phyloP scores from a whole-genome alignment of 2,797 vertebrate genomes.

The Gymnothorax reevesii region DNA sequence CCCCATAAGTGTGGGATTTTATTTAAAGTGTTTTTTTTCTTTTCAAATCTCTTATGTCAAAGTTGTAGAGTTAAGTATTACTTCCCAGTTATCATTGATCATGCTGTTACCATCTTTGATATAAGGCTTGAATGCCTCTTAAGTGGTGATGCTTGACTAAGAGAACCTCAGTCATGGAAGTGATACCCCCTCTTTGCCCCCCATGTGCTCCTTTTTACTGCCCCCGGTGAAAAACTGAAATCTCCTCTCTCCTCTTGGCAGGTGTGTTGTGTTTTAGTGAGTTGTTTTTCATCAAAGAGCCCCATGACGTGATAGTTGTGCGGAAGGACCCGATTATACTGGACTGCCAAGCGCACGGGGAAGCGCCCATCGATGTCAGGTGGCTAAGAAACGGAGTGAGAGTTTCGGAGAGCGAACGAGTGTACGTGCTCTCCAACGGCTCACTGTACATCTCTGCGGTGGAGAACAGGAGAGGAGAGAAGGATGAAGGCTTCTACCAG shows the following conservation, averaged over 20 bases:
- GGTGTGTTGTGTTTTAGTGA: slow-evolving; percentile 87
- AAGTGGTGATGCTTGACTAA: neutral
- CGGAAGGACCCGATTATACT: slow-evolving; percentile 79
- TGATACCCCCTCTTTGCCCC: neutral
- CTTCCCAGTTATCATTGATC: too few species aligned
- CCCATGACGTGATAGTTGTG: slow-evolving; percentile 79
- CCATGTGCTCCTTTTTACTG: slow-evolving; percentile 17
- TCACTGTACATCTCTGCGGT: slow-evolving; percentile 87
- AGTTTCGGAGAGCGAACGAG: slow-evolving; percentile 78
- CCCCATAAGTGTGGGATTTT: neutral
- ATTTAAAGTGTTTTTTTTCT: too few species aligned
- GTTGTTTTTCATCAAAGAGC: slow-evolving; percentile 90
- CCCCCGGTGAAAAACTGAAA: slow-evolving; percentile 17
- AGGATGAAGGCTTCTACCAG: slow-evolving; percentile 91
- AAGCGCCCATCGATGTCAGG: slow-evolving; percentile 82
- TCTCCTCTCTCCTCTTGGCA: slow-evolving; percentile 46
- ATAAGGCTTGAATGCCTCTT: neutral
- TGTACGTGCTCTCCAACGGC: slow-evolving; percentile 83
- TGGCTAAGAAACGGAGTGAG: slow-evolving; percentile 90
- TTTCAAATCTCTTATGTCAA: too few species aligned
- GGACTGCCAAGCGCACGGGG: slow-evolving; percentile 90
- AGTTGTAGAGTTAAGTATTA: too few species aligned
- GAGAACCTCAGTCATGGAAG: neutral
- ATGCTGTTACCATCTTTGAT: neutral
- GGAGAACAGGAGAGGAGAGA: slow-evolving; percentile 76